phyloP scores from a whole-genome alignment of 2,888 invertebrate species.

The Epinotia nisella region DNA sequence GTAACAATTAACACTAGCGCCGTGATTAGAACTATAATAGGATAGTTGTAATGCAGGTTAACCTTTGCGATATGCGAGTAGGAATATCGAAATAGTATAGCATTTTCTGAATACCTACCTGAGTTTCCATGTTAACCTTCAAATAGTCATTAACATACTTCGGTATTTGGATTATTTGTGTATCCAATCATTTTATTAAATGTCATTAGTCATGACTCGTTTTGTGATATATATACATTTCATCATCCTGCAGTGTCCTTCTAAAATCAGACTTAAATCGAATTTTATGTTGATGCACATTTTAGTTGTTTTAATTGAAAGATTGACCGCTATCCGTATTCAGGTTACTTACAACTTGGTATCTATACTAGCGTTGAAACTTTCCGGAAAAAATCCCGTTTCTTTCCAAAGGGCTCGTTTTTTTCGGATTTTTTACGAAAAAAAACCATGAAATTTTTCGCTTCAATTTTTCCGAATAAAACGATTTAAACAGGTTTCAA shows the following conservation, averaged over 20 bases:
- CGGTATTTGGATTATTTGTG: slow-evolving; percentile 2
- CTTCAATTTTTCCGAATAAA: too few relatives aligned
- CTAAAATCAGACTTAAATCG: neutral
- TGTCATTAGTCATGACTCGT: too few relatives aligned
- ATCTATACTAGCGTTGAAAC: too few relatives aligned
- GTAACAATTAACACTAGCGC: slow-evolving; percentile 40
- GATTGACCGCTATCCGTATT: neutral
- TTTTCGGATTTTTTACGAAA: too few relatives aligned
- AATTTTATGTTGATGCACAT: neutral
- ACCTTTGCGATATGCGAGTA: slow-evolving; percentile 20
- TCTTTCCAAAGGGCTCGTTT: too few relatives aligned
- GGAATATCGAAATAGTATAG: slow-evolving; percentile 13
- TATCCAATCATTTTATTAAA: slow-evolving; percentile 1
- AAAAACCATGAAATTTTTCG: too few relatives aligned
- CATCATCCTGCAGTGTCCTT: neutral
- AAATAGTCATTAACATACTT: slow-evolving; percentile 16
- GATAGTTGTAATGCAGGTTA: slow-evolving; percentile 29
- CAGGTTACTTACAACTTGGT: neutral
- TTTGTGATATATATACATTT: neutral
- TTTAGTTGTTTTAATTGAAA: too few relatives aligned
- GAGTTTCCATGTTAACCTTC: slow-evolving; percentile 25
- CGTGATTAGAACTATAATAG: slow-evolving; percentile 43
- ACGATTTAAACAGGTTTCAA: too few relatives aligned
- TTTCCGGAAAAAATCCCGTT: too few relatives aligned
- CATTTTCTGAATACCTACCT: neutral